Percentiles rank a stretch among this genome's conserved stretches.
phyloP scores from a whole-genome alignment of 2,797 vertebrate species.

The Tolypeutes matacus region DNA sequence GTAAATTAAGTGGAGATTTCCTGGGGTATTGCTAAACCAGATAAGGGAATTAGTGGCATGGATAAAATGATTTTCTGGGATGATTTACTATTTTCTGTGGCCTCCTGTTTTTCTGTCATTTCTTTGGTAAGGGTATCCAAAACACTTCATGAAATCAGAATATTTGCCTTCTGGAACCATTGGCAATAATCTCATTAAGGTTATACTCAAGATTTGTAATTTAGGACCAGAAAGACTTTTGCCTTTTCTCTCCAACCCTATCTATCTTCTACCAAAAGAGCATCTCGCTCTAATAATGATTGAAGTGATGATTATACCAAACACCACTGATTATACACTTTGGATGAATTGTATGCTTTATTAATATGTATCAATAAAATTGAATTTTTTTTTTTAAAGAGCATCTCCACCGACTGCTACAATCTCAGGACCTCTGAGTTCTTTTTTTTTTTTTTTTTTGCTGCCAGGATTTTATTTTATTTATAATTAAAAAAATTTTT shows the following conservation, averaged over 20 bases:
- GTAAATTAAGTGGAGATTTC: neutral
- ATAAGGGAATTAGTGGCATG: neutral
- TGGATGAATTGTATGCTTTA: too few relatives aligned
- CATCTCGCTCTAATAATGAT: too few relatives aligned
- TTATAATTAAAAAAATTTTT: too few relatives aligned
- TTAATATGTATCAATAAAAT: too few relatives aligned
- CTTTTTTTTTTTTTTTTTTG: neutral
- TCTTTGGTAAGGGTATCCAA: neutral
- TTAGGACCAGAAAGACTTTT: neutral
- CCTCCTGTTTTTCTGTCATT: neutral
- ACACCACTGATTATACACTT: too few relatives aligned
- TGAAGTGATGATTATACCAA: too few relatives aligned
- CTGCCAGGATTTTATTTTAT: too few relatives aligned
- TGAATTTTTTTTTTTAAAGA: neutral
- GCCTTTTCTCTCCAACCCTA: neutral
- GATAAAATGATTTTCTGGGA: constrained; percentile 9
- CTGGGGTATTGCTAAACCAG: neutral
- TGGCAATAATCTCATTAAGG: neutral
- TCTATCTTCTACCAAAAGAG: neutral
- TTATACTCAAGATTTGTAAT: neutral
- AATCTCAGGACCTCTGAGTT: neutral
- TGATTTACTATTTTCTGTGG: neutral
- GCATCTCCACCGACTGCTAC: neutral
- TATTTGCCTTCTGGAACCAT: neutral
- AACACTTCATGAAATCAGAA: neutral